Evolutionary conservation across 2,113 vertebrate genomes (phyloP), one percentile per base, ranked within the genome.

Genomic region (Marmota monax): DNA sequence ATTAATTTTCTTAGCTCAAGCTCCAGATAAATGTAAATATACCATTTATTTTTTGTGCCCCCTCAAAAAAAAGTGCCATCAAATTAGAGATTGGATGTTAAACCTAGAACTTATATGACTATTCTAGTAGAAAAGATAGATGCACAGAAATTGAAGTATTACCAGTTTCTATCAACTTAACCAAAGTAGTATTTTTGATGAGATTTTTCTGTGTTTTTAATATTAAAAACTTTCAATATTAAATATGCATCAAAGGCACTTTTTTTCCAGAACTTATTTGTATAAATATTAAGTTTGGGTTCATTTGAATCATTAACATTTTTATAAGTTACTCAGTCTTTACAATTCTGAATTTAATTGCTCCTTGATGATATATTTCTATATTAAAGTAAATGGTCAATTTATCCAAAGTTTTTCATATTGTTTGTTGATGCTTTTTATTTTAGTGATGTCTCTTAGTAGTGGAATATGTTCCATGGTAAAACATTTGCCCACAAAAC

Each of bases 1-100:
- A 86, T n/a, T 78, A 4, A 88, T 97, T 93, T 93, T 79, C 8
- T 27, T 83, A 90, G 48, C 25, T 95, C 63, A 48, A 45, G 67
- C 37, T 82, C 11, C 16, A 65, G 78, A n/a, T 39, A 82, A 88
- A 84, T 96, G 4, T 80, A 76, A 72, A 72, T 88, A 67, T 90
- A 29, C 23, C 14, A 48, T 63, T 78, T 78, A 42, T 83, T 45
- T 95, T 94, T 74, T 34, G 5, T 87, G 32, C 37, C 23, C 65
- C 22, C 63, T 34, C 39, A 51, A 78, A 42, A 83, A 14, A 53
- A 94, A 53, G 84, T 72, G 12, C 72, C 32, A n/a, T 83, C 10
- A 96, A 88, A 45, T 92, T 80, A 86, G 48, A 78, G 32, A 70
- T 84, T 76, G 22, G 6, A 51, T 32, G 42, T 67, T 88, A 67